Conservation (phyloP, 2,888 invertebrate genomes). For the Athalia cordata region DNA sequence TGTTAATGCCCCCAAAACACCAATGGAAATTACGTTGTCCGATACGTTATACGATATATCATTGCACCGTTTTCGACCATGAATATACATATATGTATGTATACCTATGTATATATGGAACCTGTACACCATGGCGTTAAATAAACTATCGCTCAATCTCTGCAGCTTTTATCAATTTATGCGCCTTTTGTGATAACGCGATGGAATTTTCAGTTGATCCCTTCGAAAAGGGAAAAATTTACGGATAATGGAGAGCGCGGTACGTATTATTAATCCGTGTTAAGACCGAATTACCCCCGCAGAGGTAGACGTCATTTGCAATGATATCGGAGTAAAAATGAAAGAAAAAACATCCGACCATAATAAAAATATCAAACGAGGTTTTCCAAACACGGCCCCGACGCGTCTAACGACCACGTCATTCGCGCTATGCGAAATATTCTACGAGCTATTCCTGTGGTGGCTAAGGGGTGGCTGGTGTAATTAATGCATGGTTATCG, state of each 20-base stretch:
- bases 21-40: constrained; percentile 35
- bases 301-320: constrained; percentile 19
- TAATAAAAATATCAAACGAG: constrained; percentile 29
- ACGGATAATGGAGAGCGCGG: no score
- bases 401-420: neutral
- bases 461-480: constrained; percentile 16
- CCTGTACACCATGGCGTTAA: no score
- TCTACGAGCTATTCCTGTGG: constrained; percentile 32
- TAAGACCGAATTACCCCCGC: neutral
- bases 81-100: neutral
- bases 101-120: no score
- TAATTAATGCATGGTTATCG: constrained; percentile 44
- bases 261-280: no score
- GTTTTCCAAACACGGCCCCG: constrained; percentile 7
- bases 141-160: no score
- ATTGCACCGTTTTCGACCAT: constrained; percentile 19
- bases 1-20: constrained; percentile 35
- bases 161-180: no score
- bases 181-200: no score
- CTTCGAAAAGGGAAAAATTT: no score
- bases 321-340: constrained; percentile 15
- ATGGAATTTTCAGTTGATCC: no score
- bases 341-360: neutral
- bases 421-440: constrained; percentile 27
- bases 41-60: constrained; percentile 19